Base-by-base conservation (phyloP, 2,113 vertebrate genomes). In the Pangasianodon hypophthalmus region DNA sequence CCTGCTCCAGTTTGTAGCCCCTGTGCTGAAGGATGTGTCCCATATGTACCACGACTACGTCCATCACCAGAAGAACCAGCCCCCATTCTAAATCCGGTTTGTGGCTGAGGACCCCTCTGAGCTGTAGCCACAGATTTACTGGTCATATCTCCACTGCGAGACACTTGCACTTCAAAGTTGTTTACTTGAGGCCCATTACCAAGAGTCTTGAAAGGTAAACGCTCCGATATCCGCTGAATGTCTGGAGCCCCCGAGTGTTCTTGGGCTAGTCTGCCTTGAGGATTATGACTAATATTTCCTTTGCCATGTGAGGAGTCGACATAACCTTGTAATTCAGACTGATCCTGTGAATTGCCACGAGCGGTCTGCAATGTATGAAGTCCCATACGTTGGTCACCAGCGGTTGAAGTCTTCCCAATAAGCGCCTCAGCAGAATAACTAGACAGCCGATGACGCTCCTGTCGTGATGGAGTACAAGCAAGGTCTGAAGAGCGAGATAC, bases 361-460 rank as follows among this genome's bases (percentile, higher is more conserved):
- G 97, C 93, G 29, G 96, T 94, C 92, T 98, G 98, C 88, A 97
- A 94, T 62, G 82, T 84, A 7, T 98, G 96, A 77, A 98, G 93
- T n/a, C 97, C 97, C 95, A 99, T 96, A 87, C 98, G 97, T 92
- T 93, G 93, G 64, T 98, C 98, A 0, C 96, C 96, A 86, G 96
- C 98, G 19, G 96, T 97, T n/a, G 98, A 95, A 0, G 96, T 96
- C 92, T 99, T 99, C 50, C 98, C 97, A 50, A 99, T 99, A 44
- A 99, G 98, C 0, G 98, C 98, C 91, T 99, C 98, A 0, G 98
- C 98, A 44, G 98, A 99, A 92, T 99, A 99, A 94, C 96, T 99
- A 88, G 98, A 99, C 89, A 99, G 97, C 29, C 98, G 95, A 26
- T 99, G 98, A 64, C 98, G 97, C 81, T 99, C 98, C 88, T 98